Base-by-base conservation (phyloP, 2,888 invertebrate species). In the Apocheima hispidaria region DNA sequence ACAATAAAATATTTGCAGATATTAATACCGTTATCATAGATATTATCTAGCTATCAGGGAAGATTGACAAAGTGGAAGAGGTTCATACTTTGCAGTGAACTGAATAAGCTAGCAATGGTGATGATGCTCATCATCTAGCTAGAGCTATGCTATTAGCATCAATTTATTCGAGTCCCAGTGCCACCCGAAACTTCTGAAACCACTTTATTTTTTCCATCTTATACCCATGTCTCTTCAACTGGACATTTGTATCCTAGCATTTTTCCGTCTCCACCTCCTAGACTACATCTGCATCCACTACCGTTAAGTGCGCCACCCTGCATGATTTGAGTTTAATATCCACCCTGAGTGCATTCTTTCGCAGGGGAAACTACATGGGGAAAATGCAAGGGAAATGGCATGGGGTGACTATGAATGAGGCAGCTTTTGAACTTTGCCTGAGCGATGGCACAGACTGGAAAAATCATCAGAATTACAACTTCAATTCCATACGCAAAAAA, bases 271-370 rank as follows among this genome's bases (percentile, higher is more conserved):
- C 35, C 26, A 46, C 53, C 77, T 75, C 76, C 51, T 60, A 26
- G 61, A 21, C 77, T 75, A 75, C 67, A 74, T 57, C 64, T 73
- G 73, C 75, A 72, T 70, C 41, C 55, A 70, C 59, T 60, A 73
- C 69, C 71, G 64, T 65, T 70, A 75, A 68, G 68, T 66, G 63
- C 68, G 66, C 72, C 74, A 71, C 78, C 75, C 75, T 67, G 74
- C 80, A 84, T 90, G 89, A 90, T 90, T 88, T 85, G 88, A 90
- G 88, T 90, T 89, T 90, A 90, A 90, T 90, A 90, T 87, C 90
- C 84, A 81, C 81, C 78, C 80, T 78, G 86, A 90, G 88, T 88
- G 85, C 90, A 85, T 89, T 90, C 88, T 87, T 86, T 82, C 73
- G 76, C 74, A 40, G 48, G 56, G 61, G 51, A 57, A 55, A 48